Percentiles rank a stretch among this genome's conserved stretches.
Evolutionary conservation across 1,140 invertebrate genomes (phyloP).

Genomic region (Charaxes varanes): DNA sequence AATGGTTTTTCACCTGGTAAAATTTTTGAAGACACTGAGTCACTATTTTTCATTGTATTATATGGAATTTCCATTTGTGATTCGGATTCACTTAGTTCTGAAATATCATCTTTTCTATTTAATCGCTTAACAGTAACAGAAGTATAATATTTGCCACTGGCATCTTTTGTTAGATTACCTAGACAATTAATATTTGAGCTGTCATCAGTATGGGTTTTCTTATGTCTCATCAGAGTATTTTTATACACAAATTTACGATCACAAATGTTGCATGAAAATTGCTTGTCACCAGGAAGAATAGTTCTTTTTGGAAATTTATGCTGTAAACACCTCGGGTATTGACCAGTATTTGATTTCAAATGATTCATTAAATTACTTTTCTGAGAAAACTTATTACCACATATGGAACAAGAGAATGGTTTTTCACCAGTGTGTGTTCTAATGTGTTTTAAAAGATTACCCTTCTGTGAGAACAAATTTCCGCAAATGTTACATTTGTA

Average conservation of each 20-base stretch:
- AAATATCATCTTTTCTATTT: too few species aligned
- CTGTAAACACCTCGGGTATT: too few species aligned
- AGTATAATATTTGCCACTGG: too few species aligned
- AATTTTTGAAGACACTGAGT: too few species aligned
- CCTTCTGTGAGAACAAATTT: not conserved
- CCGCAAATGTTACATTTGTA: not conserved
- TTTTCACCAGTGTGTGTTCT: not conserved
- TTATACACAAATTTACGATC: not conserved
- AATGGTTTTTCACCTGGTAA: not conserved
- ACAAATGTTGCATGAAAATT: not conserved
- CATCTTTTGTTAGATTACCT: too few species aligned
- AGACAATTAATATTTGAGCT: too few species aligned
- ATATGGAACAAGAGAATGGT: not conserved
- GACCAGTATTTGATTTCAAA: not conserved
- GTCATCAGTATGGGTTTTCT: not conserved
- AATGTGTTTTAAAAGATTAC: not conserved
- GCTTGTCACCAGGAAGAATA: too few species aligned
- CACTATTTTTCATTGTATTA: too few species aligned
- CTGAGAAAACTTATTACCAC: not conserved
- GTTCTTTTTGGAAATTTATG: too few species aligned
- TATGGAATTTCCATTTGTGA: too few species aligned
- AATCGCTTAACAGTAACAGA: too few species aligned
- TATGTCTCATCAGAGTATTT: not conserved
- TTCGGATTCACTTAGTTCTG: too few species aligned
- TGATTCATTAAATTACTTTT: not conserved